phyloP scores from a whole-genome alignment of 2,797 vertebrate genomes.

The Amblyraja radiata region DNA sequence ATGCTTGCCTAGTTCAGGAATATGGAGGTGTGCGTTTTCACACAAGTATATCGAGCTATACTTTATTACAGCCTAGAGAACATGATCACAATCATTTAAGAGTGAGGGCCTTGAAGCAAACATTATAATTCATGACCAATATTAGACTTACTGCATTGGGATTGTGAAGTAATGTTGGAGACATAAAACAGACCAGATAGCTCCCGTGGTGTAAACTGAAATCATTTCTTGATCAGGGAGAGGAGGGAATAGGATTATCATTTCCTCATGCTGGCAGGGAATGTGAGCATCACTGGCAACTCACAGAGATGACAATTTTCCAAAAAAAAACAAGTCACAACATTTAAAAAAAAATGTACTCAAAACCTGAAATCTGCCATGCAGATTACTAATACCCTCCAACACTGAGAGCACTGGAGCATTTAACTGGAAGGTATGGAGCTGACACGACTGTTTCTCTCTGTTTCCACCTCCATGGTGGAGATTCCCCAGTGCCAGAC shows the following conservation, averaged over 20 bases:
- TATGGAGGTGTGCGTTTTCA: too few species aligned
- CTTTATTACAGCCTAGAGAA: too few species aligned
- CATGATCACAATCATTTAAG: too few species aligned
- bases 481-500: background rate
- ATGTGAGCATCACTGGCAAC: background rate
- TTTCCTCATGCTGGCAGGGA: too few species aligned
- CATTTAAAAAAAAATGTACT: too few species aligned
- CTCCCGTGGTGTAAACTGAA: background rate
- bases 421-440: background rate
- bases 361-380: background rate
- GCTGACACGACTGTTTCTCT: background rate
- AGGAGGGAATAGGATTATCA: background rate
- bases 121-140: too few species aligned
- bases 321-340: too few species aligned
- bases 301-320: background rate
- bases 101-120: too few species aligned
- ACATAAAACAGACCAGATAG: background rate
- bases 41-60: too few species aligned
- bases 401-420: background rate
- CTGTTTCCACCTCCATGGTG: background rate
- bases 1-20: too few species aligned
- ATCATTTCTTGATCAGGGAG: background rate
- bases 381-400: background rate
- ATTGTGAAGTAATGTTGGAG: background rate
- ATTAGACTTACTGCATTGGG: too few species aligned